Evolutionary conservation across 2,113 vertebrate genomes (phyloP).

Genomic region (Deroptyus accipitrinus): DNA sequence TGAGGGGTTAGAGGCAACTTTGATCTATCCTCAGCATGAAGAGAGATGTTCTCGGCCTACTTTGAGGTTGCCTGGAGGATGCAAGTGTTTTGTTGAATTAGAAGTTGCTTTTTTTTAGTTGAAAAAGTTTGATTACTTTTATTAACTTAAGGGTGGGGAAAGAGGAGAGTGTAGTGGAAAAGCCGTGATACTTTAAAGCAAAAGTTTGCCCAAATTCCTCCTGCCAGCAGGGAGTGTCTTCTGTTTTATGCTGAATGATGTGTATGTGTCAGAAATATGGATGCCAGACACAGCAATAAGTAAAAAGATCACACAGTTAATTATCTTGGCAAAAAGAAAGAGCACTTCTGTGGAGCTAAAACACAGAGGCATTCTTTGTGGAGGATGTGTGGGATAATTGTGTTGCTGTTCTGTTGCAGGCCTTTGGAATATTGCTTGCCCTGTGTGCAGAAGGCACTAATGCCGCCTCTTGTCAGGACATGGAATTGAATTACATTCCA

Average conservation of each 20-base stretch:
- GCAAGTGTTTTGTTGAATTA: background rate
- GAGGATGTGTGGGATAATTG: background rate
- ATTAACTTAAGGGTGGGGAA: rapidly evolving
- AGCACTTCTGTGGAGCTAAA: background rate
- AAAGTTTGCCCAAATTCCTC: rapidly evolving
- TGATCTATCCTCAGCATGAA: background rate
- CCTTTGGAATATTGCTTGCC: background rate
- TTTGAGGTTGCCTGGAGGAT: background rate
- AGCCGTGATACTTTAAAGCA: background rate
- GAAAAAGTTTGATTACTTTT: rapidly evolving
- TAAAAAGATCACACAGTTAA: background rate
- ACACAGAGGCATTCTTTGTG: background rate
- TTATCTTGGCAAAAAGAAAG: background rate
- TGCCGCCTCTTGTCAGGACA: background rate
- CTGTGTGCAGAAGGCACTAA: background rate
- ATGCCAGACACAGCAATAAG: background rate
- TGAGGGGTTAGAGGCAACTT: background rate
- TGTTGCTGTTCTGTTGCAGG: rapidly evolving
- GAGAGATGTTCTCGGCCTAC: background rate
- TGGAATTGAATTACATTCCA: background rate
- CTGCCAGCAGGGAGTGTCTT: rapidly evolving
- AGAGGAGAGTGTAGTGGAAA: background rate
- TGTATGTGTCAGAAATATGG: background rate
- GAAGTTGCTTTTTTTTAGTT: background rate
- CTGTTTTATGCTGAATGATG: background rate